Evolutionary conservation across 1,140 invertebrate genomes (phyloP).

Genomic region (Macrosteles quadrilineatus): DNA sequence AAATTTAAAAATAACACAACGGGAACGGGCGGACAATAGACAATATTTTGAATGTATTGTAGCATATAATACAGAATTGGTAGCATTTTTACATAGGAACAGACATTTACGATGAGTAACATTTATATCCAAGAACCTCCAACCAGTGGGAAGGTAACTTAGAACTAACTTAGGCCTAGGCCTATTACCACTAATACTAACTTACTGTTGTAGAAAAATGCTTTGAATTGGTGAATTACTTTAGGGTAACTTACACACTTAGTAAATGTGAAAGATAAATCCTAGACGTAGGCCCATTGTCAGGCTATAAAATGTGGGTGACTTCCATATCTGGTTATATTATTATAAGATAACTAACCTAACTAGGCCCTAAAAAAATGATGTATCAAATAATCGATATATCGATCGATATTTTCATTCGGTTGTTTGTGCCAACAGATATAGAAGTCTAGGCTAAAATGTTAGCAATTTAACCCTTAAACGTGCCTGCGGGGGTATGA

Average conservation of each 20-base stretch:
- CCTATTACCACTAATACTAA: not conserved
- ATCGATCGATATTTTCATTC: too few relatives aligned
- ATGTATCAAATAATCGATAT: not conserved
- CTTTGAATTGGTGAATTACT: not conserved
- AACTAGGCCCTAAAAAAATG: not conserved
- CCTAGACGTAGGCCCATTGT: too few relatives aligned
- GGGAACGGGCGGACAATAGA: too few relatives aligned
- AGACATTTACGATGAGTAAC: constrained; percentile 80
- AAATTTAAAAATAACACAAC: too few relatives aligned
- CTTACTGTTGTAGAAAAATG: not conserved
- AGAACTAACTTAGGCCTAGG: not conserved
- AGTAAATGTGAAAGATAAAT: too few relatives aligned
- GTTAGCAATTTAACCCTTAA: too few relatives aligned
- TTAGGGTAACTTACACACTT: not conserved
- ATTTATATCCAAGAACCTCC: constrained; percentile 97
- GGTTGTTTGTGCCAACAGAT: too few relatives aligned
- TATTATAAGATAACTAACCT: not conserved
- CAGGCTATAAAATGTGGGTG: not conserved
- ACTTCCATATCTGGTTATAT: not conserved
- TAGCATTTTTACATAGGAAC: too few relatives aligned
- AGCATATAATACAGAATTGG: too few relatives aligned
- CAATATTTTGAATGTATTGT: too few relatives aligned
- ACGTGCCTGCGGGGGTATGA: too few relatives aligned
- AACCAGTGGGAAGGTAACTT: constrained; percentile 85
- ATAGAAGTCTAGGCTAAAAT: too few relatives aligned